phyloP scores from a whole-genome alignment of 2,888 invertebrate genomes.

The Aleiodes alternator region DNA sequence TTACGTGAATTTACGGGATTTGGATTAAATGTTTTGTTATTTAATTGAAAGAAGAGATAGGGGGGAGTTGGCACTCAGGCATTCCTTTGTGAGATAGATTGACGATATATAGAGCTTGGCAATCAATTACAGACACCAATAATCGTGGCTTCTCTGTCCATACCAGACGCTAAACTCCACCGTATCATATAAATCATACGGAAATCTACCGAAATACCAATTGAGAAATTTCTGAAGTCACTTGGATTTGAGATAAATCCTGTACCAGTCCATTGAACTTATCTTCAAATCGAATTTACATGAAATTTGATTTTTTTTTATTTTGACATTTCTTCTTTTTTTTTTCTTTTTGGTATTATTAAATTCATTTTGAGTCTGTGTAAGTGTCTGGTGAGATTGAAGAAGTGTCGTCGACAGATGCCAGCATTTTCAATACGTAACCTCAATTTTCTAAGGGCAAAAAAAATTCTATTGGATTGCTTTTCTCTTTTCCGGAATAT shows the following conservation, averaged over 20 bases:
- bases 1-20: no score
- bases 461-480: conserved; percentile 3
- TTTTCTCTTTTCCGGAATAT: neutral
- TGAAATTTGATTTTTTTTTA: conserved; percentile 46
- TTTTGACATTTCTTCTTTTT: neutral
- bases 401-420: conserved; percentile 69
- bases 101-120: conserved; percentile 62
- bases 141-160: conserved; percentile 67
- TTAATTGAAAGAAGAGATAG: conserved; percentile 17
- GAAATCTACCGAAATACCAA: conserved; percentile 56
- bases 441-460: neutral
- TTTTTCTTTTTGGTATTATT: neutral
- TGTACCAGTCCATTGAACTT: conserved; percentile 41
- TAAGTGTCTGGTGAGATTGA: conserved; percentile 60
- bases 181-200: conserved; percentile 71
- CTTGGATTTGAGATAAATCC: conserved; percentile 35
- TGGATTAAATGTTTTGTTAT: conserved; percentile 1
- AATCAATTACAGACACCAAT: conserved; percentile 71
- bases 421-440: conserved; percentile 38
- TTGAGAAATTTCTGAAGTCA: conserved; percentile 34
- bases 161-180: conserved; percentile 66
- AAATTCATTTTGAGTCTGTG: conserved; percentile 11
- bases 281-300: conserved; percentile 48
- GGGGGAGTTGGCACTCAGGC: conserved; percentile 1
- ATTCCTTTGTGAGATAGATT: conserved; percentile 35